Evolutionary conservation across 2,888 invertebrate species (phyloP), one percentile per base, ranked within the genome.

Genomic region (Stenodema calcarata): DNA sequence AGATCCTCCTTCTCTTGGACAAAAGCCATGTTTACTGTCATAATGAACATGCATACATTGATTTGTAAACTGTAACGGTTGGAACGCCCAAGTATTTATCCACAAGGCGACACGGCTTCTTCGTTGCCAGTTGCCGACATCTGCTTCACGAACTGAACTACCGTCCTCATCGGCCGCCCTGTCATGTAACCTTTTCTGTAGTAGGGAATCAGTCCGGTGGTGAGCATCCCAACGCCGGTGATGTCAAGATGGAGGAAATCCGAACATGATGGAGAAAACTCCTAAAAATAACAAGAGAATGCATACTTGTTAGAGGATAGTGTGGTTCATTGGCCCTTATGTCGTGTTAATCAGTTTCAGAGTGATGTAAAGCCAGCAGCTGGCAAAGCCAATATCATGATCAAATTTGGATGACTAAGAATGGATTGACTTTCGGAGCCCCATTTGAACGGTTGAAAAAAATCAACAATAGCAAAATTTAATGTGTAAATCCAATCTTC

Each of bases 141-240:
- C 81, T 86, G 86, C 35, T 86, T 86, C 41, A 86, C 41, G 44
- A 86, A 86, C 44, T 86, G 86, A 4, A 86, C 69, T 28, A 86
- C 75, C 9, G 86, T 81, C 14, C 86, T n/a, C 28, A 28, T 86
- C 14, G 86, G 86, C 4, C 86, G 69, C 0, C 86, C 86, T 4
- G 86, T 86, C 86, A 86, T 86, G 81, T 86, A 86, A 2, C 86
- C 86, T 81, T 70, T 70, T 44, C 86, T 80, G 78, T 86, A 86
- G 69, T 86, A 86, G 11, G 86, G 86, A 2, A 78, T 81, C 35
- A 78, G 35, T 14, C 86, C 86, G 2, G 86, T 81, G 3, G 86
- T 81, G 12, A 86, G 35, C 80, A 86, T 80, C 16, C 86, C 86
- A 18, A 82, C 81, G 1, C 86, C 86, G 23, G 86, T 81, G 73